Conservation (phyloP, 2,113 vertebrate genomes). For the Carettochelys insculpta region DNA sequence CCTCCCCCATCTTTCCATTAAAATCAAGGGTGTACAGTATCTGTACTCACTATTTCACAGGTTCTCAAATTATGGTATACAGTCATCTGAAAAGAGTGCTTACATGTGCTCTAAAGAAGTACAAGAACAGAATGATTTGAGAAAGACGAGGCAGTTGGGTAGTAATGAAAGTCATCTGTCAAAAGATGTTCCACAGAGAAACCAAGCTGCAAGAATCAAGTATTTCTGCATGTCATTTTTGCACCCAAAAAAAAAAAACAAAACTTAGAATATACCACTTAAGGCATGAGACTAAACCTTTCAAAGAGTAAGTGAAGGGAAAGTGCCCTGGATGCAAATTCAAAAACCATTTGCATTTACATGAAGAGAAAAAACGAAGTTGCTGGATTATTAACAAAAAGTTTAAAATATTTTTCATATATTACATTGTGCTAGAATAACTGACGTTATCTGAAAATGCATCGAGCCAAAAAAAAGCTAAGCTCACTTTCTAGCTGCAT, state of each 20-base stretch:
- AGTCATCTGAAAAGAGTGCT: not conserved
- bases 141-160: not conserved
- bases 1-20: too few species aligned
- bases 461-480: not conserved
- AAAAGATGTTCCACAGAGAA: not conserved
- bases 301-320: not conserved
- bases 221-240: not conserved
- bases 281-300: not conserved
- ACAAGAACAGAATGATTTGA: not conserved
- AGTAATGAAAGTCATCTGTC: not conserved
- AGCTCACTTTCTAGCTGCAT: not conserved
- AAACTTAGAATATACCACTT: not conserved
- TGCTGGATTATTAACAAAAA: not conserved
- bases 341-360: not conserved
- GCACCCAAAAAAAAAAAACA: not conserved
- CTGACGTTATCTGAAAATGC: not conserved
- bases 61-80: not conserved
- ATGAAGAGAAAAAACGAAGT: not conserved
- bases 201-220: not conserved
- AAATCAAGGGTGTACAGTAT: too few species aligned
- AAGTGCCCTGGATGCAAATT: not conserved
- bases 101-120: not conserved
- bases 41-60: not conserved
- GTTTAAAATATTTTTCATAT: not conserved
- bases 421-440: not conserved